phyloP scores from a whole-genome alignment of 2,797 vertebrate species.

The Brotula barbata region DNA sequence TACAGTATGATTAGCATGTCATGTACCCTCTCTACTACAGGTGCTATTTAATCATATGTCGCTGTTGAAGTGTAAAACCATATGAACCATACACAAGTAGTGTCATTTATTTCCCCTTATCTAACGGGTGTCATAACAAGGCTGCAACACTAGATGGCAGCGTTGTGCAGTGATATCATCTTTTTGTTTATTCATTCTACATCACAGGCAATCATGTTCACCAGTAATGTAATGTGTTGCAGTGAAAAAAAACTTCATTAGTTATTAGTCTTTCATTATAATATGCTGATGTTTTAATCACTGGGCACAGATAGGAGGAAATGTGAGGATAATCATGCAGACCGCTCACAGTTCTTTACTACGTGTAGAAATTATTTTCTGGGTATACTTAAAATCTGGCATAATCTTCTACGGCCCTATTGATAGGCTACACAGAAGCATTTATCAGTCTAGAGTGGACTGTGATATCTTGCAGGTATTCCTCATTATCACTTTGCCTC shows the following conservation, averaged over 20 bases:
- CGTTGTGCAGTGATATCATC: neutral
- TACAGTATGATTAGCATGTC: neutral
- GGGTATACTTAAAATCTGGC: too few species aligned
- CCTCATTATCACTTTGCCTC: neutral
- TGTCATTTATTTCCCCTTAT: too few species aligned
- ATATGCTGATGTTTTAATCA: neutral
- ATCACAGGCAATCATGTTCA: too few species aligned
- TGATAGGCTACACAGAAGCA: neutral
- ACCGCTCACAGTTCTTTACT: neutral
- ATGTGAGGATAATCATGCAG: neutral
- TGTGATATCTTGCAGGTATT: too few species aligned
- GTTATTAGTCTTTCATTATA: neutral
- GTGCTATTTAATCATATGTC: neutral
- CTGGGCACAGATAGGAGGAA: neutral
- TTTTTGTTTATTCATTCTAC: too few species aligned
- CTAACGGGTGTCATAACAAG: neutral
- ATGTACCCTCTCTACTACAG: neutral
- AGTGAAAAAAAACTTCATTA: neutral
- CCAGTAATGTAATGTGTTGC: too few species aligned
- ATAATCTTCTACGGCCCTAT: neutral
- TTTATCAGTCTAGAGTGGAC: too few species aligned
- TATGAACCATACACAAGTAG: too few species aligned
- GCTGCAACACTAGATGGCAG: constrained; percentile 33
- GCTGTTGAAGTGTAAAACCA: too few species aligned
- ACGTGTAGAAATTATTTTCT: too few species aligned